Base-by-base conservation (phyloP, 2,888 invertebrate species). In the Protonemura montana region DNA sequence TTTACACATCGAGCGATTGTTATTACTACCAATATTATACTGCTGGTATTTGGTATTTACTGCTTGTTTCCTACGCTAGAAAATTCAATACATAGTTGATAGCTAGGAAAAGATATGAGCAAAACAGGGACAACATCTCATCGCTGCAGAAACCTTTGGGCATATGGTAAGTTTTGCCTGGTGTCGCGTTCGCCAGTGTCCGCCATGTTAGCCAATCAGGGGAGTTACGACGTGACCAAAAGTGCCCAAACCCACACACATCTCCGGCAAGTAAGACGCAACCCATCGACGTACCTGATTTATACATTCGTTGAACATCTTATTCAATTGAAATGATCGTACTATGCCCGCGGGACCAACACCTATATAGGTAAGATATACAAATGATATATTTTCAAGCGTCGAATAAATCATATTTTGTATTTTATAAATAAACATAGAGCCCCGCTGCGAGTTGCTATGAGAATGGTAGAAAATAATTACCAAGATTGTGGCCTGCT, bases 241-340 rank as follows among this genome's bases (percentile, higher is more conserved):
- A 35, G 5, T 35, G 7, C 7, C 3, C 59, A 59, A 41, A 59
- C 78, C 78, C 78, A 78, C 78, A 78, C 78, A 26, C 10, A 10
- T 7, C 35, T 10, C 35, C 5, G 7, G 26, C 6, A 78, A 25
- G 3, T 27, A 78, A 78, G 78, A 26, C 27, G 26, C 78, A 26
- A 78, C 3, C 78, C 10, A 78, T 78, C 78, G 28, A 26, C 26
- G 28, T 27, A 26, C 7, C 26, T 78, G 78, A 78, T 21, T 78
- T 78, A 78, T 78, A 26, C 78, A 59, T 28, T 27, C 27, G 26
- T 78, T 26, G 78, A 26, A 78, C 78, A 78, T 59, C 78, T 78
- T 26, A 78, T 78, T 78, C 78, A 78, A 78, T 78, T 78, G 78
- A 59, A 59, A 59, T 59, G 7, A 59, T 78, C 78, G 26, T 6